Conservation (phyloP, 2,113 vertebrate species). For the Antennarius striatus region DNA sequence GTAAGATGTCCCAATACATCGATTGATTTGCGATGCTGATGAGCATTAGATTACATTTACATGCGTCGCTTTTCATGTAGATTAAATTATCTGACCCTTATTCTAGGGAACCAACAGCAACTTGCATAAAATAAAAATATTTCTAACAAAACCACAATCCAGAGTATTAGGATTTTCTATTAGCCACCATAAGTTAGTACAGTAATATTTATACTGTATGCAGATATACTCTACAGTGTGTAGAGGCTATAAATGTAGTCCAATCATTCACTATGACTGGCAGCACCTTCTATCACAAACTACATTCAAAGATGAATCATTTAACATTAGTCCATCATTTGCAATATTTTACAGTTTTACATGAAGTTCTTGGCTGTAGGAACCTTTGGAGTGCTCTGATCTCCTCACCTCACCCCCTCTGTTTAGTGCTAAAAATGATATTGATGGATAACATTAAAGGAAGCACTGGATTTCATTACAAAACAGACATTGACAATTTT, state of each 20-base stretch:
- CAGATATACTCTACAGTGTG: not conserved
- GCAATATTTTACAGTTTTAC: slow-evolving; percentile 13
- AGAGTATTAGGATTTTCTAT: slow-evolving; percentile 3
- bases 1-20: not conserved
- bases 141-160: slow-evolving; percentile 26
- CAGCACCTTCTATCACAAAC: slow-evolving; percentile 25
- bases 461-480: no score
- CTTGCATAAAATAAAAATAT: slow-evolving; percentile 38
- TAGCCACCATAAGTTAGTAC: slow-evolving; percentile 8
- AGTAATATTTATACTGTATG: slow-evolving; percentile 4
- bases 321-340: slow-evolving; percentile 28
- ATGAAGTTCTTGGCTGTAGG: not conserved
- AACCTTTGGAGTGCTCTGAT: not conserved
- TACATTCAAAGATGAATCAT: slow-evolving; percentile 51
- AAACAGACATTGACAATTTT: no score
- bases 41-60: not conserved
- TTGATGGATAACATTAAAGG: no score
- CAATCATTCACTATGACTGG: not conserved
- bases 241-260: not conserved
- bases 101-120: slow-evolving; percentile 11
- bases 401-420: not conserved
- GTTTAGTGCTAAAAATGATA: no score
- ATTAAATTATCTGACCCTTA: not conserved
- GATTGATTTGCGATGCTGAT: not conserved
- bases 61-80: not conserved